Evolutionary conservation across 2,888 invertebrate genomes (phyloP).

Genomic region (Thelaira solivaga): DNA sequence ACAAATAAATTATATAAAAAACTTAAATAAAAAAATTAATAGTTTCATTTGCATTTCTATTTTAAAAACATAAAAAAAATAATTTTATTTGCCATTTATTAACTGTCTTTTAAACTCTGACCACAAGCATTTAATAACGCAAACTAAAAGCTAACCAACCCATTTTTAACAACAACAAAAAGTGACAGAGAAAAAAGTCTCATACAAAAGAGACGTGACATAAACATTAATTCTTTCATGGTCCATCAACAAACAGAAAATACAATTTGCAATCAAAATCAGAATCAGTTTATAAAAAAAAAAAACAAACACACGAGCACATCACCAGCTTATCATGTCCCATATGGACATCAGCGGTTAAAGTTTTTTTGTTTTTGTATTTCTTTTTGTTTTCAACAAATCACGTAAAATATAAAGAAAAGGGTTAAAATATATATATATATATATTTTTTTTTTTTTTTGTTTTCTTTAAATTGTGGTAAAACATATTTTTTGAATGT

Average conservation of each 20-base stretch:
- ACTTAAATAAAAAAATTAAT: too few species aligned
- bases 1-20: too few species aligned
- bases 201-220: conserved; percentile 47
- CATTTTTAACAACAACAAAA: too few species aligned
- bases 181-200: conserved; percentile 6
- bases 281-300: not conserved
- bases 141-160: conserved; percentile 17
- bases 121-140: conserved; percentile 53
- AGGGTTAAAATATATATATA: too few species aligned
- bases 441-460: too few species aligned
- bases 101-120: conserved; percentile 56
- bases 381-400: conserved; percentile 62
- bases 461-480: too few species aligned
- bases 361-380: too few species aligned
- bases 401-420: conserved; percentile 69
- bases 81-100: conserved; percentile 30
- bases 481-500: too few species aligned
- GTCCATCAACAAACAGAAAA: conserved; percentile 44
- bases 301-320: not conserved
- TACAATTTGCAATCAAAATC: conserved; percentile 65
- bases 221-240: conserved; percentile 54
- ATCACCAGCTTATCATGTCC: not conserved
- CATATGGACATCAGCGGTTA: too few species aligned
- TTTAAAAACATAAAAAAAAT: too few species aligned
- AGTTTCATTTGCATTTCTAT: too few species aligned